Conservation (phyloP, 1,140 invertebrate genomes). For the Brachionus paranguensis region DNA sequence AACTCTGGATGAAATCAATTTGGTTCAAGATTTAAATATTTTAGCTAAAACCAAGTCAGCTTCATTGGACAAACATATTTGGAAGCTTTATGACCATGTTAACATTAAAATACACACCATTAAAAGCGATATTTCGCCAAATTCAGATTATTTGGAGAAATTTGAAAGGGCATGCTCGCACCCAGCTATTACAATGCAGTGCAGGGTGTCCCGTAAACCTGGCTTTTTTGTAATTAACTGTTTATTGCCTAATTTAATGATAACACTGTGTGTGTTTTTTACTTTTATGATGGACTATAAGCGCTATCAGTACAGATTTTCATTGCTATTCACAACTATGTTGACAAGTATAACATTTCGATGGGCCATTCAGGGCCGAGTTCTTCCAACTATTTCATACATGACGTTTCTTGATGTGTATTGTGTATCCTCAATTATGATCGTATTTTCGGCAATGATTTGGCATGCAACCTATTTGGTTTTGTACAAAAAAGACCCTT, state of each 20-base stretch:
- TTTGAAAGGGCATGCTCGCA: constrained; percentile 1
- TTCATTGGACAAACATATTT: constrained; percentile 4
- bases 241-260: neutral
- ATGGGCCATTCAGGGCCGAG: constrained; percentile 12
- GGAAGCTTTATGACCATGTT: constrained; percentile 7
- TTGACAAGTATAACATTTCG: constrained; percentile 9
- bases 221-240: constrained; percentile 10
- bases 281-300: constrained; percentile 16
- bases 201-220: neutral
- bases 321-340: constrained; percentile 10
- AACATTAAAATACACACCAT: neutral
- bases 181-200: constrained; percentile 6
- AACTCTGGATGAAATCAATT: neutral
- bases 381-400: constrained; percentile 3
- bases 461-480: neutral
- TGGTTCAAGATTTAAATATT: neutral
- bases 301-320: constrained; percentile 11
- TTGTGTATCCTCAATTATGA: neutral
- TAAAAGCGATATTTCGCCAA: neutral
- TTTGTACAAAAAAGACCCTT: neutral
- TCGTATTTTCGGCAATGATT: constrained; percentile 12
- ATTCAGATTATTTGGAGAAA: neutral
- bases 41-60: neutral
- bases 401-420: constrained; percentile 5
- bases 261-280: constrained; percentile 23